Base-by-base conservation (phyloP, 2,113 vertebrate species). In the Uropsilus gracilis region DNA sequence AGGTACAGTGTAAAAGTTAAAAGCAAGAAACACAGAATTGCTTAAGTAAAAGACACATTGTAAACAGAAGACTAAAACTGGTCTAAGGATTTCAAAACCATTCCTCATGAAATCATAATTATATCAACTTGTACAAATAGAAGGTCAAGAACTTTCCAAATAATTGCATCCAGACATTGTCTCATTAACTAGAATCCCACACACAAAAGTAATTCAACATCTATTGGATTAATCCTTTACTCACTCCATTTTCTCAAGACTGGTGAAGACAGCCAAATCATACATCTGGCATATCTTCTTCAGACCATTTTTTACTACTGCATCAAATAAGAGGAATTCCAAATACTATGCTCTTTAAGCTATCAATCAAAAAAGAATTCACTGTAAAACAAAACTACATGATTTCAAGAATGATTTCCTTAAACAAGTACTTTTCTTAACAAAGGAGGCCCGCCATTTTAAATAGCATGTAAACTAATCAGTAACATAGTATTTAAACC, bases 141-240 rank as follows among this genome's bases (percentile, higher is more conserved):
- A 97, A 96, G 94, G 96, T 97, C 96, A 97, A 91, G 93, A 96
- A 96, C 94, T 96, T 97, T 94, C 66, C 84, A 86, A 95, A 97
- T 97, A 97, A 97, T 97, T 96, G 91, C 89, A 97, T 96, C 94
- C 96, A 97, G 96, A 97, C 97, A 96, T 96, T 97, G 96, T 96
- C 95, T 97, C 96, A 96, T 97, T 96, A 97, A 91, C 91, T 84
- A 86, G 91, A 97, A 95, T 95, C 89, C 95, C 76, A 96, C 96
- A 97, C 44, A 4, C 89, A 93, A 93, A 96, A 96, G 95, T 82
- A 96, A 95, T 95, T 91, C 94, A 89, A 30, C 91, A 94, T 94
- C 95, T 72, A 93, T 82, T 89, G 76, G 75, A 80, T 82, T 89
- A 92, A 87, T 91, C 26, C 85, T 86, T 94, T 93, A 66, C 69